Conservation (phyloP, 2,888 invertebrate species). For the Lycia hirtaria region DNA sequence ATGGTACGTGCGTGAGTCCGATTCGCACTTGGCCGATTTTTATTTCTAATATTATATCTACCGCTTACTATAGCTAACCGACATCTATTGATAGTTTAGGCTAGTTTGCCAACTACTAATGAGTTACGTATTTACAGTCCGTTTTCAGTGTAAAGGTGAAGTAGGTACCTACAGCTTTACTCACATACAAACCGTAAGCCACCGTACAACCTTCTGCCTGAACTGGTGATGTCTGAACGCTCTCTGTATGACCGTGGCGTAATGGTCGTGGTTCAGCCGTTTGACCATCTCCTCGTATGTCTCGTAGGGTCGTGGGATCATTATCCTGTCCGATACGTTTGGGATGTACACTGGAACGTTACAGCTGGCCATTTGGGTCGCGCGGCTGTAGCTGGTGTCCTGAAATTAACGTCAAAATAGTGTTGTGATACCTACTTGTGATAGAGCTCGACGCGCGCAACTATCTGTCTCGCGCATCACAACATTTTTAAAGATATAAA, state of each 20-base stretch:
- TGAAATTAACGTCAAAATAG: conserved; percentile 48
- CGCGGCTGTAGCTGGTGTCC: conserved; percentile 83
- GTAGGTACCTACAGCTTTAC: conserved; percentile 39
- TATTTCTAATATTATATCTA: too few relatives aligned
- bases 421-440: too few relatives aligned
- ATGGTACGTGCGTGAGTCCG: too few relatives aligned
- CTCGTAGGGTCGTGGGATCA: conserved; percentile 87
- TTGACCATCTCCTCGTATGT: conserved; percentile 86
- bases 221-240: conserved; percentile 86
- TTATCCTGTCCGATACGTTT: conserved; percentile 86
- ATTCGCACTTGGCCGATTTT: too few relatives aligned
- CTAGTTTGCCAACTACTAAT: too few relatives aligned
- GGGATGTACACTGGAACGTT: conserved; percentile 84
- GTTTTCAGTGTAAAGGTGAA: too few relatives aligned
- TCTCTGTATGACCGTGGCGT: conserved; percentile 88
- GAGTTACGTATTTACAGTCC: too few relatives aligned
- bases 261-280: conserved; percentile 84
- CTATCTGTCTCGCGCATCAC: too few relatives aligned
- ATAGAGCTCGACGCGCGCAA: too few relatives aligned
- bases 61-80: too few relatives aligned
- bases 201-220: conserved; percentile 66
- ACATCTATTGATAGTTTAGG: too few relatives aligned
- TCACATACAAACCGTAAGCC: conserved; percentile 75
- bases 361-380: conserved; percentile 86
- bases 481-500: too few relatives aligned